A percentile compares a stretch with the other conserved stretches of the same genome.
Conservation (phyloP, 2,797 vertebrate genomes). For the Siniperca obscura region DNA sequence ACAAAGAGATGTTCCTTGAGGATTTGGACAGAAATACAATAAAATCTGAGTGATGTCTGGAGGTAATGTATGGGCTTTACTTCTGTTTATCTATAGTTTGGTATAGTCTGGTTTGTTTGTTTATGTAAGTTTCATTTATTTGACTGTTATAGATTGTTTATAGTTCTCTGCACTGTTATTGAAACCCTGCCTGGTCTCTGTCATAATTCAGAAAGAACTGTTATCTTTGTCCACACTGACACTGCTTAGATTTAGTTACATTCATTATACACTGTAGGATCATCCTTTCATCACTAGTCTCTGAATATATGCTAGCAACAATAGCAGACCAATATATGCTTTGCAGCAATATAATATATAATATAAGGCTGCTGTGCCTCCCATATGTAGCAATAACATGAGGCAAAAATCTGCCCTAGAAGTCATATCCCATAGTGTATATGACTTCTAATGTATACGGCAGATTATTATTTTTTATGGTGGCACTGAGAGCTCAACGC, state of each 20-base stretch:
- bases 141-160: not conserved
- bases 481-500: too few relatives aligned
- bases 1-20: not conserved
- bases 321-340: conserved; percentile 35
- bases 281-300: conserved; percentile 39
- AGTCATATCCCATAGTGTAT: not conserved
- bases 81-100: not conserved
- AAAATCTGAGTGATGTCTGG: not conserved
- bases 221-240: conserved; percentile 32
- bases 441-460: too few relatives aligned
- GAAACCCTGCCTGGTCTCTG: conserved; percentile 25
- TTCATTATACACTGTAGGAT: conserved; percentile 33
- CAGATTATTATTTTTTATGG: too few relatives aligned
- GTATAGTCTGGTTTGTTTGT: not conserved
- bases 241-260: conserved; percentile 47
- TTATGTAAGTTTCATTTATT: conserved; percentile 4
- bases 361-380: not conserved
- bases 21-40: not conserved
- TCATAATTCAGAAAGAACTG: conserved; percentile 27
- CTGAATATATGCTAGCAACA: conserved; percentile 45
- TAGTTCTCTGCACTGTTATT: not conserved
- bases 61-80: not conserved
- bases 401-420: not conserved
- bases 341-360: conserved; percentile 13
- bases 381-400: conserved; percentile 33